Evolutionary conservation across 1,140 invertebrate genomes (phyloP).

Genomic region (Cyclargus thomasi): DNA sequence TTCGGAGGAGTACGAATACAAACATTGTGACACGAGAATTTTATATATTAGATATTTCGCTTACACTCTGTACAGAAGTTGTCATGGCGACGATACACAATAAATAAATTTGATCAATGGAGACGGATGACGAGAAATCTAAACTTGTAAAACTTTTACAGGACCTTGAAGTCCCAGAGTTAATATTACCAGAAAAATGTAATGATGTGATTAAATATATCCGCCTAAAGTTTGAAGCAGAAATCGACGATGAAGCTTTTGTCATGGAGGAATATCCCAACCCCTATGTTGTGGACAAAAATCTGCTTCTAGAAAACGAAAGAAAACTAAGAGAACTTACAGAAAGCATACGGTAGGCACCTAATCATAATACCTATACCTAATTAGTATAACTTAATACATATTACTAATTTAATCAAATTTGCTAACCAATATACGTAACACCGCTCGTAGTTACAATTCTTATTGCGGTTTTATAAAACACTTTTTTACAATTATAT

Average conservation of each 20-base stretch:
- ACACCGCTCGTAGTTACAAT: too few species aligned
- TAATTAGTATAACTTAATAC: too few species aligned
- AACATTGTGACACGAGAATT: too few species aligned
- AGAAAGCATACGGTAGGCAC: slow-evolving; percentile 37
- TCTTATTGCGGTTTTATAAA: too few species aligned
- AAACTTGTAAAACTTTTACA: slow-evolving; percentile 53
- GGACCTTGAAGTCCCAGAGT: slow-evolving; percentile 48
- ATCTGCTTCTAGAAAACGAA: slow-evolving; percentile 48
- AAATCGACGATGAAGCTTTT: slow-evolving; percentile 33
- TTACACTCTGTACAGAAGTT: neutral
- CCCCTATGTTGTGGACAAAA: slow-evolving; percentile 47
- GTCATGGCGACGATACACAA: slow-evolving; percentile 26
- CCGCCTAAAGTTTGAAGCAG: slow-evolving; percentile 38
- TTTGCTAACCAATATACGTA: too few species aligned
- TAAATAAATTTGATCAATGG: slow-evolving; percentile 33
- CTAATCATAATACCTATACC: neutral
- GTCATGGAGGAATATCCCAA: slow-evolving; percentile 37
- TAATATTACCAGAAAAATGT: slow-evolving; percentile 49
- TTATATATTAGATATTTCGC: too few species aligned
- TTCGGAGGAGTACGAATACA: too few species aligned
- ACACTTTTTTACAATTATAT: neutral
- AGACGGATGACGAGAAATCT: slow-evolving; percentile 58
- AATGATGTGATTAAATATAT: slow-evolving; percentile 42
- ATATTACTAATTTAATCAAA: too few species aligned
- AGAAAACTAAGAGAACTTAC: slow-evolving; percentile 42